Evolutionary conservation across 2,113 vertebrate genomes (phyloP).

Genomic region (Elaphurus davidianus): DNA sequence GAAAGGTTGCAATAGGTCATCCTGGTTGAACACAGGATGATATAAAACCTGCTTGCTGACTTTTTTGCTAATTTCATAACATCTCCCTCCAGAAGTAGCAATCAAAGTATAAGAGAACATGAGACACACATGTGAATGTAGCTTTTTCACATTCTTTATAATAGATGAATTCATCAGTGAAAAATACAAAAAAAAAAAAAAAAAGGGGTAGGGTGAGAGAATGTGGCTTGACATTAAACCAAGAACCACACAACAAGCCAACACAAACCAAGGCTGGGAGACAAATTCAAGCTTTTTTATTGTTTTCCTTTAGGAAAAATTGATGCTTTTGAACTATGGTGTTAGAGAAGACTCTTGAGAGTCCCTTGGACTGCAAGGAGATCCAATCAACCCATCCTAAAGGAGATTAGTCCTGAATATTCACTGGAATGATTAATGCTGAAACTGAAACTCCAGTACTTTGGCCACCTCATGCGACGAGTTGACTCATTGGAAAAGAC

Average conservation of each 20-base stretch:
- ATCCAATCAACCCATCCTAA: too few relatives aligned
- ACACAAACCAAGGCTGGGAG: neutral
- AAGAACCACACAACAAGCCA: neutral
- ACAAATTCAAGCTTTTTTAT: neutral
- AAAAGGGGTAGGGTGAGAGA: neutral
- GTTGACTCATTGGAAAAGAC: too few relatives aligned
- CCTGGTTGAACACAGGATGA: neutral
- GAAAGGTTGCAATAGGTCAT: neutral
- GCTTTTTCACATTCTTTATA: neutral
- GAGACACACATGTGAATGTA: neutral
- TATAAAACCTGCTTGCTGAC: neutral
- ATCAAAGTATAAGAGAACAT: neutral
- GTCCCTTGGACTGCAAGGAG: too few relatives aligned
- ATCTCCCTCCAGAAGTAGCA: neutral
- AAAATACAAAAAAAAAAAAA: constrained; percentile 18
- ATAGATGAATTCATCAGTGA: neutral
- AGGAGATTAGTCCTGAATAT: too few relatives aligned
- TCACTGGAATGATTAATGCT: too few relatives aligned
- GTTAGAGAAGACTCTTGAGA: too few relatives aligned
- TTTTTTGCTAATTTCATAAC: neutral
- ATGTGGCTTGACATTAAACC: neutral
- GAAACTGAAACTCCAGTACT: too few relatives aligned
- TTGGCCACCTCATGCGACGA: too few relatives aligned
- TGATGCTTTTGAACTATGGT: too few relatives aligned
- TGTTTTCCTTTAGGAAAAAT: neutral